These are phyloP conservation scores for Pemphredon lugubris DNA, from an alignment of 2,888 invertebrate genomes.

Conservation along the genomic window DNA sequence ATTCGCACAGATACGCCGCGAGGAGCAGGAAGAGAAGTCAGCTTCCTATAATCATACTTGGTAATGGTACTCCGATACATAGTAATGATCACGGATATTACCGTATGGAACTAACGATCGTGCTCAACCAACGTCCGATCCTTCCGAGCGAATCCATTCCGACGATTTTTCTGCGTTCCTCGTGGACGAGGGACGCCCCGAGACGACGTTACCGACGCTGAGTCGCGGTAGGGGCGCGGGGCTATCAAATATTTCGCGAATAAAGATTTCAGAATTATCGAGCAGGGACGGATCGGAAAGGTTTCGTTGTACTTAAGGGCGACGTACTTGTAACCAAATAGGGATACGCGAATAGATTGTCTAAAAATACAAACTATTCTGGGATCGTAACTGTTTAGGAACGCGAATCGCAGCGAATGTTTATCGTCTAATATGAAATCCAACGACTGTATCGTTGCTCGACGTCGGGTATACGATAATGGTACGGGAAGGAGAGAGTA, in stretches of 20 bases:
- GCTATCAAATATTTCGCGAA: neutral
- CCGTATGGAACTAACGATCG: conserved; percentile 45
- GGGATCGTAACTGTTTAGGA: no score
- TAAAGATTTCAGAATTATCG: neutral
- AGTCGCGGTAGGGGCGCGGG: neutral
- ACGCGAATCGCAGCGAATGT: no score
- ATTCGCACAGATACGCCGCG: conserved; percentile 27
- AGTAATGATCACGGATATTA: conserved; percentile 72
- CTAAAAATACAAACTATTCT: no score
- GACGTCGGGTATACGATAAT: neutral
- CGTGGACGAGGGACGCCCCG: neutral
- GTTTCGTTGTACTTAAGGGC: no score
- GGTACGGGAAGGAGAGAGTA: no score
- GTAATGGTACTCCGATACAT: conserved; percentile 71
- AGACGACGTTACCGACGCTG: neutral
- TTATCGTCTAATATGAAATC: neutral
- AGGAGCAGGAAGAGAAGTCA: conserved; percentile 49
- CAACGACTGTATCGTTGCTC: neutral
- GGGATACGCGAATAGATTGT: no score
- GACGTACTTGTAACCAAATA: no score
- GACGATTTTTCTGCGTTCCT: neutral
- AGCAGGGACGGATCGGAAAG: no score
- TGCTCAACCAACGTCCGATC: conserved; percentile 6
- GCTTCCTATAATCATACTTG: conserved; percentile 71
- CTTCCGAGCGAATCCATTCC: conserved; percentile 13